Base-by-base conservation (phyloP, 2,797 vertebrate species). In the Oreonectes daqikongensis region DNA sequence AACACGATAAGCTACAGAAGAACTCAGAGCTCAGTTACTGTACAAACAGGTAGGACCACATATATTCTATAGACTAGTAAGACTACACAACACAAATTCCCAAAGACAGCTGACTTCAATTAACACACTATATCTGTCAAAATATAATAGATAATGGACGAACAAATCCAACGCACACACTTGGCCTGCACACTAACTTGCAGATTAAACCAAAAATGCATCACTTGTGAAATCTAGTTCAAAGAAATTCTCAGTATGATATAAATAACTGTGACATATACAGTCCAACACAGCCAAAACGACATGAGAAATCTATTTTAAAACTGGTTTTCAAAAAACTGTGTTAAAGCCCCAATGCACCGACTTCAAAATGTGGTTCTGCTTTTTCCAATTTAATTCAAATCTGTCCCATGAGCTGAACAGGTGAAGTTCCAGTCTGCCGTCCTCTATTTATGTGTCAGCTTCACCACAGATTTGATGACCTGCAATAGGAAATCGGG, bases 31-130 rank as follows among this genome's bases (percentile, higher is more conserved):
- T 52, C 15, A 40, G 10, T 59, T 75, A 75, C 40, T 46, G 40
- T 32, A 48, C 38, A 67, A n/a, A 59, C n/a, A 11, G 32, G 32
- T 32, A 57, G 4, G 1, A 66, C 48, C 66, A 22, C 24, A 66
- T 55, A 4, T n/a, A n/a, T n/a, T n/a, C n/a, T n/a, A n/a, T n/a
- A n/a, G n/a, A n/a, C n/a, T n/a, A n/a, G n/a, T n/a, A n/a, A n/a
- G 11, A 4, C 72, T 42, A 65, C 1, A 20, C 40, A 77, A 40
- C 42, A 50, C 28, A 38, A 38, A 40, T 42, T 12, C 28, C 40
- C 3, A 69, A 68, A 67, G 66, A 59, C 75, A 69, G 18, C 75
- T 77, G 75, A 32, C 22, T 63, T 70, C 18, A 52, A 42, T 70
- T 63, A 64, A 26, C 12, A 1, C 15, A 7, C n/a, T 42, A 69